Evolutionary conservation across 2,113 vertebrate genomes (phyloP), one percentile per base, ranked within the genome.

Genomic region (Aleadryas rufinucha): DNA sequence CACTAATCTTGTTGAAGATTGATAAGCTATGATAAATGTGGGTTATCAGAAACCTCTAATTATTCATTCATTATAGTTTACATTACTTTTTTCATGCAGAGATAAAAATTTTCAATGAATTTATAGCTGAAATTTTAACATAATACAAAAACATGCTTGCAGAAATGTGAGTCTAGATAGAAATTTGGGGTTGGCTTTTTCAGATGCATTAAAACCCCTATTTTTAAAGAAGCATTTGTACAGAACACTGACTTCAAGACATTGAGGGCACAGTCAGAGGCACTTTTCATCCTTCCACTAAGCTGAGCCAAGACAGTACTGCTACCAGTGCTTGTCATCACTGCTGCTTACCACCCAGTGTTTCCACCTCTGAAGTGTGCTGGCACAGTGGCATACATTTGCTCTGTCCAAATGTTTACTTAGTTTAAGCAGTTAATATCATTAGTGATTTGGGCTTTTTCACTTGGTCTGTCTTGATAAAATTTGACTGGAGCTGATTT

Each of bases 141-240:
- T 33, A 54, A 83, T 70, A n/a, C 12, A 70, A 89, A 92, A 79
- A 6, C 7, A 18, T 11, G 8, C 26, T 77, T 74, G 60, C 44
- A 84, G 60, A 69, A 42, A 18, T 23, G 7, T 82, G 37, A 76
- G 17, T 75, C 80, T 57, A 63, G 54, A 31, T 49, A 17, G 16
- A 69, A 74, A 50, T 41, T 74, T 0, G 0, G 0, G 12, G 2
- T 15, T 65, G 35, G 13, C 10, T 87, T 84, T 89, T 82, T 47
- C 33, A 80, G 47, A 39, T 56, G 28, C 27, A 19, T 22, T 4
- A 37, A 83, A 90, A 21, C 7, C 6, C 8, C 14, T 52, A 1
- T n/a, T 84, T 78, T 80, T 64, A 76, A 78, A 45, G 49, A 76
- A 79, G 3, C 1, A 0, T 53, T 82, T 81, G 18, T 33, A 26